Base-by-base conservation (phyloP, 2,888 invertebrate genomes). In the Eudemis profundana region DNA sequence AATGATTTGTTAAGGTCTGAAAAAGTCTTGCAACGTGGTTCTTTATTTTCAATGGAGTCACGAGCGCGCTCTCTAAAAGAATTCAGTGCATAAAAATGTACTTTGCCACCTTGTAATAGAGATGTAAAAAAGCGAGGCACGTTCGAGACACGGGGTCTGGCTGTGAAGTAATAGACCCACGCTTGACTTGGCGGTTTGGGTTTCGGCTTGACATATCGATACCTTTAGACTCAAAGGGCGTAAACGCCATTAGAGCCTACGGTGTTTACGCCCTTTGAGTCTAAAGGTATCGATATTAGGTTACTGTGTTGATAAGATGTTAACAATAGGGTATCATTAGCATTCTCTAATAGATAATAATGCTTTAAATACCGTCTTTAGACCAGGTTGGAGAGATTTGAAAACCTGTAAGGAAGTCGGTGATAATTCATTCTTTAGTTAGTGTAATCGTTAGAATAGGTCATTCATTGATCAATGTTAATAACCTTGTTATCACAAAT, bases 1-100 rank as follows among this genome's bases (percentile, higher is more conserved):
- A 65, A 65, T 65, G 65, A 65, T 65, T 65, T 65, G 59, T 65
- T 65, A 65, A 65, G 65, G 46, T 60, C 59, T 65, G 53, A 65
- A 65, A 64, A 60, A 65, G 60, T 60, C 65, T 60, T 53, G 60
- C 65, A 59, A 65, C 40, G n/a, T 1, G 38, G 15, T 60, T 60
- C 65, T 65, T 65, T 65, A 65, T 65, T 60, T 65, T 65, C 65
- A 60, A 65, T 65, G 21, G 60, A 60, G 53, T 65, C 60, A 64
- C 64, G 64, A 57, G 33, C 64, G 36, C 50, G 44, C 57, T 64
- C 57, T 64, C 57, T 64, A 63, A 51, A 36, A 33, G 33, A 15
- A 36, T 2, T 5, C 2, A 5, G 17, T 42, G n/a, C 10, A 27
- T 4, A 5, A 42, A 59, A 59, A 59, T 44, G 42, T 10, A 17